Evolutionary conservation across 2,888 invertebrate species (phyloP).

Genomic region (Prosapia bicincta): DNA sequence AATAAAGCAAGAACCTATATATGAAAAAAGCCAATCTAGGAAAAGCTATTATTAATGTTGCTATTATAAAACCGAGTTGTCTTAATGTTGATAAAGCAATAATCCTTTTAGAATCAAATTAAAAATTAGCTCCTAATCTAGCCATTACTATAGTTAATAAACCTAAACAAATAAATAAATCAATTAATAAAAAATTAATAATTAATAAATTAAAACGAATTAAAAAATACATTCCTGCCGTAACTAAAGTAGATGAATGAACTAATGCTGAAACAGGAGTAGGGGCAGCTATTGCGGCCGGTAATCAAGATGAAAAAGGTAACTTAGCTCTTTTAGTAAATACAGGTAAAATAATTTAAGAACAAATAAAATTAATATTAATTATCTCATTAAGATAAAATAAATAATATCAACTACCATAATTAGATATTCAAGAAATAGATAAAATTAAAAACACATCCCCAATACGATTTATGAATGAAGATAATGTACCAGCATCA

Average conservation of each 20-base stretch:
- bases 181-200: too few species aligned
- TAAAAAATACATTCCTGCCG: not conserved
- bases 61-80: too few species aligned
- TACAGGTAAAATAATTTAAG: slow-evolving; percentile 48
- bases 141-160: too few species aligned
- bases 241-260: too few species aligned
- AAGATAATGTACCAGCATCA: slow-evolving; percentile 69
- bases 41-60: too few species aligned
- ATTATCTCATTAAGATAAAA: not conserved
- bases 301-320: slow-evolving; percentile 74
- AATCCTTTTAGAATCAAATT: not conserved
- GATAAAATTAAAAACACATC: slow-evolving; percentile 46
- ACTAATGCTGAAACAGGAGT: too few species aligned
- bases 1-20: not conserved
- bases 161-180: too few species aligned
- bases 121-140: slow-evolving; percentile 46
- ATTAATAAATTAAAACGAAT: not conserved
- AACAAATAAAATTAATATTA: not conserved
- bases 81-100: too few species aligned
- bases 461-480: slow-evolving; percentile 68
- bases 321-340: too few species aligned
- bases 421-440: too few species aligned
- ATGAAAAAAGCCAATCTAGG: slow-evolving; percentile 25
- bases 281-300: slow-evolving; percentile 70
- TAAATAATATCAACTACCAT: not conserved